Base-by-base conservation (phyloP, 2,888 invertebrate species). In the Nemoura dubitans region DNA sequence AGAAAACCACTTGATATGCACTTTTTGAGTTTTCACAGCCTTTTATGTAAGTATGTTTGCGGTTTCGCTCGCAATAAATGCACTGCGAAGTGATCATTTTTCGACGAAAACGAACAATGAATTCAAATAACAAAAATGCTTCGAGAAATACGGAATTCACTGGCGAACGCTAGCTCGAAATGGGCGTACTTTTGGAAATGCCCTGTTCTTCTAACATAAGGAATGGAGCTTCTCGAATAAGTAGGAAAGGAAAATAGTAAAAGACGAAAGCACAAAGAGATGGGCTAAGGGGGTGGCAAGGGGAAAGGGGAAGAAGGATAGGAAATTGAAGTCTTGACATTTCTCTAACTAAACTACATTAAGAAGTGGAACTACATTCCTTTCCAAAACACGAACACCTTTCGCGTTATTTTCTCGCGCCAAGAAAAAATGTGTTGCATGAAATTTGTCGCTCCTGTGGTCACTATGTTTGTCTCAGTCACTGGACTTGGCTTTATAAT, bases 301-400 rank as follows among this genome's bases (percentile, higher is more conserved):
- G n/a, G 81, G 80, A 86, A 77, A 42, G 77, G 76, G 87, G 87
- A 76, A 76, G 43, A 36, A 82, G 86, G 85, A 59, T 78, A 86
- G 87, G 87, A 87, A 87, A 87, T 86, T 87, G 87, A 86, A 87
- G 87, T 86, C 87, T 86, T 86, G 87, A 86, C 86, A 87, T 86
- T 86, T 87, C 87, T 87, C 86, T 81, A 59, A 76, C 86, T 81
- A 59, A 76, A 85, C 36, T 42, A 42, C 42, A 43, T n/a, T 30
- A 83, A 42, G 36, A 30, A 83, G 83, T 42, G 83, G 36, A 42
- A 42, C 36, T 83, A 83, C 83, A 83, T 83, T 83, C 83, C 83
- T 36, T 42, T 5, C 83, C 83, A 83, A 83, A 83, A 83, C 83
- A 83, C 43, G 36, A 42, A 42, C 83, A 83, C 83, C 83, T 42